A percentile compares a stretch with the other conserved stretches of the same genome.
Conservation (phyloP, 1,140 invertebrate species). For the Heliconius himera region DNA sequence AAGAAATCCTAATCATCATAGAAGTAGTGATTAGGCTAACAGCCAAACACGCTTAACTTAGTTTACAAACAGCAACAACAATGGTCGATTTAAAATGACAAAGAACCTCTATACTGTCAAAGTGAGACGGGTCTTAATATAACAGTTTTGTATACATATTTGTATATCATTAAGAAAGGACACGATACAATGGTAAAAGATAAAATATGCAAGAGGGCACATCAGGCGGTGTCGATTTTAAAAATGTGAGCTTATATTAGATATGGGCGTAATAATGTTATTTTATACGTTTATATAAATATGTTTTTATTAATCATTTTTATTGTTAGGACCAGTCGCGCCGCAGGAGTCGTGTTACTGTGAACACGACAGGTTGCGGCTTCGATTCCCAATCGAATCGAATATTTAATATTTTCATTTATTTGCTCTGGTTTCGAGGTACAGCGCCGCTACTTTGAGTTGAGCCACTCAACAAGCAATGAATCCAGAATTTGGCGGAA, state of each 20-base stretch:
- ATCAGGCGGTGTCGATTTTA: not conserved
- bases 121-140: conserved; percentile 53
- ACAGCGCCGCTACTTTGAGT: too few species aligned
- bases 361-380: too few species aligned
- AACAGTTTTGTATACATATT: conserved; percentile 50
- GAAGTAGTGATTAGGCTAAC: conserved; percentile 23
- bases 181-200: conserved; percentile 60
- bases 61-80: conserved; percentile 34
- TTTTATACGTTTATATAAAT: too few species aligned
- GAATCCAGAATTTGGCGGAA: too few species aligned
- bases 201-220: conserved; percentile 66
- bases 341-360: too few species aligned
- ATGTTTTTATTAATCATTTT: too few species aligned
- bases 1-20: conserved; percentile 12
- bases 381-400: too few species aligned
- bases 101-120: conserved; percentile 43
- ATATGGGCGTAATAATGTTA: too few species aligned
- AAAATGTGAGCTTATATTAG: not conserved
- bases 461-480: too few species aligned
- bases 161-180: conserved; percentile 63
- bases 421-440: too few species aligned
- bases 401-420: too few species aligned
- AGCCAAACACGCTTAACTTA: conserved; percentile 24
- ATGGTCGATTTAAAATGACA: conserved; percentile 49
- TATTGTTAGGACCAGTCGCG: too few species aligned